Conservation (phyloP, 2,888 invertebrate species). For the Aproaerema taeniolella region DNA sequence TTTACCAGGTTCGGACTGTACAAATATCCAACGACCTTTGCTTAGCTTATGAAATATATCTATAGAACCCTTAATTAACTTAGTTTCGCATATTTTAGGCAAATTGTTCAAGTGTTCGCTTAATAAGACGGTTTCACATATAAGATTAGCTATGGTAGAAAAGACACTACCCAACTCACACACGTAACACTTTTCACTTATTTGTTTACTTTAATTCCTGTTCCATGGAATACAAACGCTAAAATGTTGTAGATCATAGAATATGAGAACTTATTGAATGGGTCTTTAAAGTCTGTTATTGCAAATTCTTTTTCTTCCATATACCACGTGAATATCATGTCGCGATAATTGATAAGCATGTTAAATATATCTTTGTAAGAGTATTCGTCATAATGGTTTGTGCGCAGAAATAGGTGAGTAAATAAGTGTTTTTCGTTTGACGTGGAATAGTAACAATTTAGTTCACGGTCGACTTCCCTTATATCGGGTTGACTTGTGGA, state of each 20-base stretch:
- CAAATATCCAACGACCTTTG: too few relatives aligned
- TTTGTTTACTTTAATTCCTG: constrained; percentile 2
- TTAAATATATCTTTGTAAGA: constrained; percentile 12
- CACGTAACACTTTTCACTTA: too few relatives aligned
- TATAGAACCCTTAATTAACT: too few relatives aligned
- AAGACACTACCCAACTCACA: too few relatives aligned
- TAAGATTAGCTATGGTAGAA: too few relatives aligned
- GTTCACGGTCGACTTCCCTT: background rate
- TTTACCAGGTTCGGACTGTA: too few relatives aligned
- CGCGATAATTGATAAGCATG: constrained; percentile 4
- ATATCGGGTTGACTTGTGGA: background rate
- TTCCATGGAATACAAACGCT: constrained; percentile 1
- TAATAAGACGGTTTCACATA: too few relatives aligned
- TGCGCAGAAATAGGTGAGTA: constrained; percentile 8
- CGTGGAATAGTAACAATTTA: background rate
- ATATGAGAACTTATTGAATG: constrained; percentile 2
- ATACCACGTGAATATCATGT: constrained; percentile 2
- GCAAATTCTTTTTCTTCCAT: background rate
- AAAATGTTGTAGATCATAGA: constrained; percentile 8
- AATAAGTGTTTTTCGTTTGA: constrained; percentile 1
- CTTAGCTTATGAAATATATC: too few relatives aligned
- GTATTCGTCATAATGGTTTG: constrained; percentile 7
- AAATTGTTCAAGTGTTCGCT: too few relatives aligned
- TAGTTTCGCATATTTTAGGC: too few relatives aligned
- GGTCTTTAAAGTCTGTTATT: background rate